A percentile compares a stretch with the other conserved stretches of the same genome.
Evolutionary conservation across 1,140 invertebrate species (phyloP).

Genomic region (Drosophila ogumai): DNA sequence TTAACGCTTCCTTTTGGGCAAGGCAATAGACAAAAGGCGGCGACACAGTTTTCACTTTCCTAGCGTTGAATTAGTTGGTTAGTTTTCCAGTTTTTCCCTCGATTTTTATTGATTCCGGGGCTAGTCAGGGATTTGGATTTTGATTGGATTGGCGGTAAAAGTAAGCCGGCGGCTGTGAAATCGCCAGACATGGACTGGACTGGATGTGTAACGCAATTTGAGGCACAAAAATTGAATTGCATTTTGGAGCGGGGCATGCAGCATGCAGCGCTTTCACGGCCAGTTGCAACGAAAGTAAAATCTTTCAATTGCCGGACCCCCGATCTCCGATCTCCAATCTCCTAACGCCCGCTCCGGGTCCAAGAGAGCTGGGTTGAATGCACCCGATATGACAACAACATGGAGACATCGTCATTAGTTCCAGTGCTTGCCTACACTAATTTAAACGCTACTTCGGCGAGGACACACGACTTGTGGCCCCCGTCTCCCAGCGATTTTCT

Average conservation of each 20-base stretch:
- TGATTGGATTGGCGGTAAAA: constrained; percentile 49
- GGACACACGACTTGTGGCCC: constrained; percentile 49
- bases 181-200: constrained; percentile 42
- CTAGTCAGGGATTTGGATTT: constrained; percentile 22
- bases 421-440: constrained; percentile 78
- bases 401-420: constrained; percentile 71
- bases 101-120: constrained; percentile 60
- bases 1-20: constrained; percentile 70
- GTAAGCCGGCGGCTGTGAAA: constrained; percentile 52
- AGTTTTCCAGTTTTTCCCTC: constrained; percentile 44
- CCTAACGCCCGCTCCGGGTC: background rate
- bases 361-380: constrained; percentile 63
- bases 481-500: constrained; percentile 1
- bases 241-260: constrained; percentile 44
- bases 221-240: constrained; percentile 69
- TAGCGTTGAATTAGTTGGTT: constrained; percentile 18
- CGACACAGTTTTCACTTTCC: constrained; percentile 72
- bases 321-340: constrained; percentile 4
- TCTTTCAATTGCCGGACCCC: constrained; percentile 31
- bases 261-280: constrained; percentile 72
- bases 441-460: constrained; percentile 70
- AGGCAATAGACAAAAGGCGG: constrained; percentile 26
- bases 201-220: constrained; percentile 56
- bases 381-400: constrained; percentile 49
- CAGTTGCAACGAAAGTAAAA: constrained; percentile 75